These are phyloP conservation scores for Phyto melanocephala DNA, from an alignment of 2,888 invertebrate species.

Conservation along the genomic window DNA sequence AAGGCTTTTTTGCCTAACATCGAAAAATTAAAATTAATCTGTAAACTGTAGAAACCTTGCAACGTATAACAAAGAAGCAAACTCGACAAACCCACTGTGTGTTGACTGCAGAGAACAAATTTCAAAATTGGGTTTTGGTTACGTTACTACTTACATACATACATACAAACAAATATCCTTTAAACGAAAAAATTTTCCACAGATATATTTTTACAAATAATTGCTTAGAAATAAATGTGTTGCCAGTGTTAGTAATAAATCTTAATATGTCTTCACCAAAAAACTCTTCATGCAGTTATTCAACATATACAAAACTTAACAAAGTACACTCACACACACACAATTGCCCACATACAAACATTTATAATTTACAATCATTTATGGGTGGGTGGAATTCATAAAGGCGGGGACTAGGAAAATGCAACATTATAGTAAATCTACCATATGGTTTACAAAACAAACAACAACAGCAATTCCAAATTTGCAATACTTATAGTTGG, in stretches of 20 bases:
- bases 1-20: no score
- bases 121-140: background rate
- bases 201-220: constrained; percentile 37
- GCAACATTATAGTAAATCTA: constrained; percentile 20
- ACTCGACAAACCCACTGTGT: background rate
- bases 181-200: constrained; percentile 18
- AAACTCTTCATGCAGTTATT: background rate
- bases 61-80: no score
- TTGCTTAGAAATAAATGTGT: constrained; percentile 25
- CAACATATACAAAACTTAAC: background rate
- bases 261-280: constrained; percentile 31
- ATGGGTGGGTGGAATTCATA: background rate
- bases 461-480: background rate
- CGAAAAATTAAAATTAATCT: no score
- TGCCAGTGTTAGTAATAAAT: constrained; percentile 40
- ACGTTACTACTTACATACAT: background rate
- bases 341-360: background rate
- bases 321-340: background rate
- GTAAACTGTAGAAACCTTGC: no score
- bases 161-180: constrained; percentile 28
- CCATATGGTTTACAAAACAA: constrained; percentile 37
- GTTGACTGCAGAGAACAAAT: background rate
- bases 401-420: background rate
- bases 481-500: constrained; percentile 21
- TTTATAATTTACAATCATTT: background rate